phyloP scores from a whole-genome alignment of 2,113 vertebrate species.

The Climacteris rufus region DNA sequence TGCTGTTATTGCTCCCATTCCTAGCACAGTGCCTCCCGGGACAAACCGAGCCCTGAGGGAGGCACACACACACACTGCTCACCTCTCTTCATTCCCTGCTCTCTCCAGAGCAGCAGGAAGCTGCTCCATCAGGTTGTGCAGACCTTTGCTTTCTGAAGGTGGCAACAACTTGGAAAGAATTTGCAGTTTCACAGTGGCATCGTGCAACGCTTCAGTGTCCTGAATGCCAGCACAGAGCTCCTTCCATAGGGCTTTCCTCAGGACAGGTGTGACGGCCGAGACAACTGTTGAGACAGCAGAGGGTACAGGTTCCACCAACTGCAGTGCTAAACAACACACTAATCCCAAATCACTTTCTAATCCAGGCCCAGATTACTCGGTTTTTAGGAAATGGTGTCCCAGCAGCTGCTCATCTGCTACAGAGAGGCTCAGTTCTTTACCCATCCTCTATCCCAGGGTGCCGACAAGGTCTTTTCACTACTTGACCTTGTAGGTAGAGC shows the following conservation, averaged over 20 bases:
- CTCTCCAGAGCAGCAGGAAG: constrained; percentile 76
- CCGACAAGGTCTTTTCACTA: neutral
- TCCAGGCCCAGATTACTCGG: neutral
- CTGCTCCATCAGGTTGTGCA: constrained; percentile 57
- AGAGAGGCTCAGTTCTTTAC: neutral
- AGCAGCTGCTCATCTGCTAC: neutral
- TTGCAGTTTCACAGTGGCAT: constrained; percentile 39
- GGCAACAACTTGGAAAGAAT: constrained; percentile 77
- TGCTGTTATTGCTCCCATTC: neutral
- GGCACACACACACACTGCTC: neutral
- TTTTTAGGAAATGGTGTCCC: neutral
- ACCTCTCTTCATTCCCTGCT: constrained; percentile 74
- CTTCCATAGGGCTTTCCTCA: constrained; percentile 78
- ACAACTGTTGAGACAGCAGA: constrained; percentile 68
- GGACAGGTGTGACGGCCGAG: constrained; percentile 56
- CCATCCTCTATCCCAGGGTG: neutral
- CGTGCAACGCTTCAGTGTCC: neutral
- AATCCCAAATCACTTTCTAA: neutral
- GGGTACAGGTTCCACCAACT: neutral
- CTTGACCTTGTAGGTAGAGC: neutral
- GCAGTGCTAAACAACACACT: neutral
- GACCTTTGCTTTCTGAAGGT: constrained; percentile 57
- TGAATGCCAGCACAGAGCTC: constrained; percentile 69
- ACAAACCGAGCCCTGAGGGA: neutral
- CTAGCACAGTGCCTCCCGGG: neutral